These are phyloP conservation scores for Mantis religiosa DNA, from an alignment of 2,888 invertebrate genomes.

Conservation along the genomic window DNA sequence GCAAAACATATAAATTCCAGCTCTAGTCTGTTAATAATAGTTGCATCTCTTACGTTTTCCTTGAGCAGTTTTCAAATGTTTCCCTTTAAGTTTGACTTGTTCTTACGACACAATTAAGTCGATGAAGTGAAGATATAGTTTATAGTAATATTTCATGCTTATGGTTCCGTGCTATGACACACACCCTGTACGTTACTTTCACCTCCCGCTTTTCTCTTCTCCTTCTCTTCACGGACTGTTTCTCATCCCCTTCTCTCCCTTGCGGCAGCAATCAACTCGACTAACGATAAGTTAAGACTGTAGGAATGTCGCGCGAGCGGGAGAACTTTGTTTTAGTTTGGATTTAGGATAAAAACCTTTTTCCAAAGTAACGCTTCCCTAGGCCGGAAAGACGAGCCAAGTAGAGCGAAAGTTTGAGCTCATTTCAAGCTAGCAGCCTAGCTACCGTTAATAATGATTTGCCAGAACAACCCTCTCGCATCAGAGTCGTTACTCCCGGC, in stretches of 20 bases:
- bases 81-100: too few relatives aligned
- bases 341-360: conserved; percentile 13
- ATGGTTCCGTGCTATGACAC: too few relatives aligned
- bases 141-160: background rate
- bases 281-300: conserved; percentile 27
- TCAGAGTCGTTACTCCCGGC: too few relatives aligned
- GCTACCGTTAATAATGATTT: too few relatives aligned
- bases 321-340: conserved; percentile 24
- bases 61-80: too few relatives aligned
- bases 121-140: conserved; percentile 7
- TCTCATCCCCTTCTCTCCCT: background rate
- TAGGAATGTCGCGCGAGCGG: conserved; percentile 20
- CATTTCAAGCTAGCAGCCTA: too few relatives aligned
- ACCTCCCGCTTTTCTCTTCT: background rate
- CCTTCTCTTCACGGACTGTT: background rate
- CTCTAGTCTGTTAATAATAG: too few relatives aligned
- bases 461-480: too few relatives aligned
- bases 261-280: conserved; percentile 20
- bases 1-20: too few relatives aligned
- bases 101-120: too few relatives aligned
- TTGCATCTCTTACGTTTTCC: too few relatives aligned
- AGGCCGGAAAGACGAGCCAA: background rate
- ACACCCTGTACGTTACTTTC: too few relatives aligned
- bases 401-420: background rate
- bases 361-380: conserved; percentile 18